Evolutionary conservation across 2,797 vertebrate species (phyloP).

Genomic region (Bovichtus diacanthus): DNA sequence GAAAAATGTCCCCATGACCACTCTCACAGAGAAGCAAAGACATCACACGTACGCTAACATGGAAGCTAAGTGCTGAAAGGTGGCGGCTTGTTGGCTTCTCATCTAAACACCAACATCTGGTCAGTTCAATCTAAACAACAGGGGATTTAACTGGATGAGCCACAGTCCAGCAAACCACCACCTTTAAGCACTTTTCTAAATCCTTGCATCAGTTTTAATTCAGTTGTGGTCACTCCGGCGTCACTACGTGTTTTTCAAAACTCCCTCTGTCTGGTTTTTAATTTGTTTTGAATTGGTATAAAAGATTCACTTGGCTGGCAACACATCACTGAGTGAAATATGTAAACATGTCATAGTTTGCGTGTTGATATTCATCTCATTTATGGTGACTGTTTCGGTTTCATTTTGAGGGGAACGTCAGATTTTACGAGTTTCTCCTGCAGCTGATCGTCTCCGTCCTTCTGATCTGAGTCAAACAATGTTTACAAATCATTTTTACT

Average conservation of each 20-base stretch:
- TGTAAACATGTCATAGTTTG: not conserved
- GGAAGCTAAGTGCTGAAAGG: conserved; percentile 35
- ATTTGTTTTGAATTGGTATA: conserved; percentile 3
- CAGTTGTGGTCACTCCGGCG: not conserved
- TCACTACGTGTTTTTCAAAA: conserved; percentile 17
- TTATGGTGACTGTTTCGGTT: conserved; percentile 1
- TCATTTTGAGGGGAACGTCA: not conserved
- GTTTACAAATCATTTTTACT: conserved; percentile 36
- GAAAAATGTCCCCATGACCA: conserved; percentile 15
- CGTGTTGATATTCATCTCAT: not conserved
- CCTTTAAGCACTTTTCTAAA: conserved; percentile 38
- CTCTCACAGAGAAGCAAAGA: conserved; percentile 23
- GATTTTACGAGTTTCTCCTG: conserved; percentile 12
- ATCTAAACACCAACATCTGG: conserved; percentile 7
- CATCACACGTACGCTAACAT: conserved; percentile 25
- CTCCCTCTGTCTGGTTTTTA: not conserved
- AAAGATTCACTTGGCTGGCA: not conserved
- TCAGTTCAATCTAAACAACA: conserved; percentile 3
- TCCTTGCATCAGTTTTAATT: not conserved
- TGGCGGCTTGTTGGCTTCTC: conserved; percentile 19
- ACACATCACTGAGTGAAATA: not conserved
- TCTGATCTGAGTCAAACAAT: conserved; percentile 30
- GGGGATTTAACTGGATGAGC: not conserved
- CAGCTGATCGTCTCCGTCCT: conserved; percentile 19
- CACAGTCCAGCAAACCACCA: conserved; percentile 20